Evolutionary conservation across 37 sponge, comb jelly and placozoan genomes (phyloP).

Genomic region (Ianthella basta): DNA sequence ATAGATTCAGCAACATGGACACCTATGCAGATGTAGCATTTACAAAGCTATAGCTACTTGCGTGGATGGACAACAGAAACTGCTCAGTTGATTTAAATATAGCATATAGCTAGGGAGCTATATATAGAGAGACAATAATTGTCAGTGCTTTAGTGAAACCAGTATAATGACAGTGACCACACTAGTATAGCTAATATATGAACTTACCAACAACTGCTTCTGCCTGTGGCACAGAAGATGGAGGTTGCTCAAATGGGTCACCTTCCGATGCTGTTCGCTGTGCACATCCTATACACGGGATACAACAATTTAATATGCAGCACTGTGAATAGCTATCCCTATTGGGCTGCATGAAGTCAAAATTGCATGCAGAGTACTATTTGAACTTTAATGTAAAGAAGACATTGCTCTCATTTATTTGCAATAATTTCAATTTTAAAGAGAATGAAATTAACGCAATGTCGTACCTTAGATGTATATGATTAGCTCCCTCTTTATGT

Average conservation of each 20-base stretch:
- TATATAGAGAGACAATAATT: neutral
- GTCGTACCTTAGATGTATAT: too few relatives aligned
- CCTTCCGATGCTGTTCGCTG: neutral
- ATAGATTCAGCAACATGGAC: neutral
- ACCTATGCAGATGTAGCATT: neutral
- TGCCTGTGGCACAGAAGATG: neutral
- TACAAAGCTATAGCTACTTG: neutral
- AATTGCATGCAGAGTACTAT: too few relatives aligned
- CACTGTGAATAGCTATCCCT: neutral
- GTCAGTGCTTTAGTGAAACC: neutral
- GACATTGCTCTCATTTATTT: too few relatives aligned
- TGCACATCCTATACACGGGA: slow-evolving; percentile 1
- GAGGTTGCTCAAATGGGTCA: neutral
- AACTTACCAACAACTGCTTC: too few relatives aligned
- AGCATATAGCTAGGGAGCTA: slow-evolving; percentile 1
- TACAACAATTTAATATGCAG: neutral
- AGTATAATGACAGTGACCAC: neutral
- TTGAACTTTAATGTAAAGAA: too few relatives aligned
- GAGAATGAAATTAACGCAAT: too few relatives aligned
- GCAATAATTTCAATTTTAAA: too few relatives aligned
- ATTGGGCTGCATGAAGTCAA: too few relatives aligned
- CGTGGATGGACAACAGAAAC: neutral
- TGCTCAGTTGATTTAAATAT: neutral
- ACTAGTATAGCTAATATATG: neutral
- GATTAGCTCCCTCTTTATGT: too few relatives aligned